Conservation (phyloP, 2,888 invertebrate genomes). For the Drosophila algonquin region DNA sequence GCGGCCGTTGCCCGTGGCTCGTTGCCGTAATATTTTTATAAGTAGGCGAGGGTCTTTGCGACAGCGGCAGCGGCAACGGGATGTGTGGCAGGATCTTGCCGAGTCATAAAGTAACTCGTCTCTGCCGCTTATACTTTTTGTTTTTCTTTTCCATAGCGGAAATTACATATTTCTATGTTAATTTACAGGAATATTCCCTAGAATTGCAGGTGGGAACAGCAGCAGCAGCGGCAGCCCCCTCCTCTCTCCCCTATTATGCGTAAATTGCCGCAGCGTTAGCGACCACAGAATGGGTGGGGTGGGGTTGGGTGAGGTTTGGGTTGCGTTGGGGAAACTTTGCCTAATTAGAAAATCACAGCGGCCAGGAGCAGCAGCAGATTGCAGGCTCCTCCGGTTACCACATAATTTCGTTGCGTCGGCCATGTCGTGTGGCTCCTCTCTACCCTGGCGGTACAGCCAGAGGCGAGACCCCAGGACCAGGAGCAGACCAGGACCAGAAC, state of each 20-base stretch:
- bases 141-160: slow-evolving; percentile 50
- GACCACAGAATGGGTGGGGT: slow-evolving; percentile 57
- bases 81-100: slow-evolving; percentile 53
- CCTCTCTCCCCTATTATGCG: slow-evolving; percentile 37
- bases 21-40: slow-evolving; percentile 49
- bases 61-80: no score
- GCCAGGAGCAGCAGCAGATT: slow-evolving; percentile 41
- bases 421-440: slow-evolving; percentile 18
- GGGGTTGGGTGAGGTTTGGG: background rate
- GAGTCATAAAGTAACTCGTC: slow-evolving; percentile 63
- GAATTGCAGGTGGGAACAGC: slow-evolving; percentile 34
- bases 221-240: background rate
- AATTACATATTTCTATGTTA: slow-evolving; percentile 68
- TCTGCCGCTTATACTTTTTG: slow-evolving; percentile 48
- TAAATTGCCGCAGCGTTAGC: slow-evolving; percentile 61
- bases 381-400: slow-evolving; percentile 30
- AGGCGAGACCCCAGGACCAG: background rate
- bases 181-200: slow-evolving; percentile 48
- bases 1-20: background rate
- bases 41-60: slow-evolving; percentile 36
- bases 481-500: background rate
- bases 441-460: background rate
- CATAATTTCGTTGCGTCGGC: slow-evolving; percentile 30
- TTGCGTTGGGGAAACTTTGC: slow-evolving; percentile 42
- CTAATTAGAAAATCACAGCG: slow-evolving; percentile 76